Evolutionary conservation across 2,888 invertebrate genomes (phyloP).

Genomic region (Ligdia adustata): DNA sequence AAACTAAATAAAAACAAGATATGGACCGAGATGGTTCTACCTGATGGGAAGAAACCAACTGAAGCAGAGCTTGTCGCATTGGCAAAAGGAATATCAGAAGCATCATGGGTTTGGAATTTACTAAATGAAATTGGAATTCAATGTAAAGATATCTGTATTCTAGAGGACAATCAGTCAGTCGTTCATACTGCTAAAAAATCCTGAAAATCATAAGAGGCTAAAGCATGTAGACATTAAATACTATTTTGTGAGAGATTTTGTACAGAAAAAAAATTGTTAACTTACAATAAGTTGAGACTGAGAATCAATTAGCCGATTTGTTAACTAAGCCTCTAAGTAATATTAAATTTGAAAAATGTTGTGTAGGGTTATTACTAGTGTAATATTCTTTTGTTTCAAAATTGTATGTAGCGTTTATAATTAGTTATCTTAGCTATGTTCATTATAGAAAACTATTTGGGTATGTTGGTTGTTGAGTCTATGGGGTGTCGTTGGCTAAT

Average conservation of each 20-base stretch:
- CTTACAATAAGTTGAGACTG: conserved; percentile 1
- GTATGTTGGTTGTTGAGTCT: too few relatives aligned
- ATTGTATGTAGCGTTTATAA: too few relatives aligned
- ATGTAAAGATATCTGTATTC: not conserved
- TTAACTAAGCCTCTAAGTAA: not conserved
- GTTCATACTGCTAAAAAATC: conserved; percentile 1
- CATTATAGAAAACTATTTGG: too few relatives aligned
- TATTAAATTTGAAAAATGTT: not conserved
- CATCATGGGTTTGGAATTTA: not conserved
- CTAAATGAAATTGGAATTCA: not conserved
- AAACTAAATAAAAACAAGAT: not conserved
- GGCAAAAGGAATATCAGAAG: conserved; percentile 1
- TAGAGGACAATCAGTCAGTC: conserved; percentile 4
- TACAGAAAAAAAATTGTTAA: not conserved
- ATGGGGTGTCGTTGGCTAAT: too few relatives aligned
- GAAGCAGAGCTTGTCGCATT: conserved; percentile 4
- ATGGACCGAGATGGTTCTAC: not conserved
- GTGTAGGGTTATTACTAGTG: not conserved
- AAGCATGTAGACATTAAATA: conserved; percentile 7
- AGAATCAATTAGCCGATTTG: conserved; percentile 5
- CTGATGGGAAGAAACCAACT: conserved; percentile 1
- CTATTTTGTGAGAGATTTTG: conserved; percentile 7
- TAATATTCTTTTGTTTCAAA: too few relatives aligned
- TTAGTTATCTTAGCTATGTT: too few relatives aligned
- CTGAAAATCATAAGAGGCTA: conserved; percentile 8